phyloP scores from a whole-genome alignment of 2,888 invertebrate genomes.

The Rhingia rostrata region DNA sequence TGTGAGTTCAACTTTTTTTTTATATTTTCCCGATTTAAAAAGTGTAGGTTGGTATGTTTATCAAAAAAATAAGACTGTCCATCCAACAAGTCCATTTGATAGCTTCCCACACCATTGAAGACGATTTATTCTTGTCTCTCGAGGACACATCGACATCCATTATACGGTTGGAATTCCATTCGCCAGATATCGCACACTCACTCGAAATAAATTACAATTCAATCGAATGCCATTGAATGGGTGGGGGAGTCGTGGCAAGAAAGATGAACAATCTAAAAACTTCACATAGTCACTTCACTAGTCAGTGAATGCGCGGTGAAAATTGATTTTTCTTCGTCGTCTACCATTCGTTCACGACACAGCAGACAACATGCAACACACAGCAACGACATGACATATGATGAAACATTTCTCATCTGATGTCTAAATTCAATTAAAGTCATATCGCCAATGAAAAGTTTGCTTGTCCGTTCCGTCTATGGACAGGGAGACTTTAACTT shows the following conservation, averaged over 20 bases:
- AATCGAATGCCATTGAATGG: slow-evolving; percentile 37
- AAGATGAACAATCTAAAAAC: slow-evolving; percentile 26
- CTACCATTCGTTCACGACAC: slow-evolving; percentile 3
- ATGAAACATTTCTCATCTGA: slow-evolving; percentile 73
- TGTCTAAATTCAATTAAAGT: slow-evolving; percentile 77
- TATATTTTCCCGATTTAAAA: neutral
- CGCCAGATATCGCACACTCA: slow-evolving; percentile 47
- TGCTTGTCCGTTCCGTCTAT: slow-evolving; percentile 3
- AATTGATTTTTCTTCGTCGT: slow-evolving; percentile 43
- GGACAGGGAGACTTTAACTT: neutral
- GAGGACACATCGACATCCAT: slow-evolving; percentile 57
- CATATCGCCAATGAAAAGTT: slow-evolving; percentile 64
- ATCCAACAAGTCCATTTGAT: slow-evolving; percentile 22
- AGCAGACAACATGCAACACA: slow-evolving; percentile 15
- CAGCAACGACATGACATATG: slow-evolving; percentile 54
- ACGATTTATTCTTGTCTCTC: slow-evolving; percentile 64
- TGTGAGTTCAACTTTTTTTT: too few species aligned
- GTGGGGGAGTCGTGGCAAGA: neutral
- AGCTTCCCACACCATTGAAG: slow-evolving; percentile 37
- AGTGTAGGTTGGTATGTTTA: neutral
- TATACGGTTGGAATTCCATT: slow-evolving; percentile 57
- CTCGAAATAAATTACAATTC: slow-evolving; percentile 65
- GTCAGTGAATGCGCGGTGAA: slow-evolving; percentile 24
- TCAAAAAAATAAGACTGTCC: neutral
- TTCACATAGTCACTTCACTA: neutral